Evolutionary conservation across 1,140 invertebrate species (phyloP), one percentile per base, ranked within the genome.

Genomic region (Diploscapter pachys): DNA sequence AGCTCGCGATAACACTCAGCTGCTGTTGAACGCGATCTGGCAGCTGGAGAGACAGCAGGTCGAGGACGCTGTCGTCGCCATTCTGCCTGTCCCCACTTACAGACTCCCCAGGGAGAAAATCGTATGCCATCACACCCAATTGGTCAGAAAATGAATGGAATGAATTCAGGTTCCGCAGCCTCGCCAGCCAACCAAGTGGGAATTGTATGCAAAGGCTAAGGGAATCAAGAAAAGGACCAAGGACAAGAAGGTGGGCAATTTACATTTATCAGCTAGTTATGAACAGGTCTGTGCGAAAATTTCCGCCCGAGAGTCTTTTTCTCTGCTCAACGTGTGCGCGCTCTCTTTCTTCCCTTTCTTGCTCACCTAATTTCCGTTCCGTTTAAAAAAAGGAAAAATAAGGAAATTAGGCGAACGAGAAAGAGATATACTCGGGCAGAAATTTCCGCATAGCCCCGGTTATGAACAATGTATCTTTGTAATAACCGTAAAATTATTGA

Each of bases 121-220:
- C 63, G 90, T 93, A 55, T 71, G 69, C 11, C 48, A 63, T 31
- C 11, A 75, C n/a, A 63, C n/a, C 50, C 8, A 69, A 48, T n/a
- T 69, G 51, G 11, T n/a, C n/a, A 31, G 31, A 31, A 31, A 31
- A 2, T n/a, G 11, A n/a, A 63, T 63, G 13, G 51, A 6, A 53
- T 31, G 57, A 62, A 70, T 80, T 13, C 56, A 81, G 87, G 13
- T 87, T 50, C 95, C 95, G 0, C 93, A 92, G 86, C 90, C 91
- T 0, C 93, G 91, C 86, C 87, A 90, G 3, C 86, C 92, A 3
- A 97, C 95, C 1, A 98, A 95, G 88, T 99, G 95, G 95, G 90
- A 98, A 87, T 88, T 92, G 80, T 98, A 93, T 89, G 94, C 95
- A 4, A 92, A 92, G 86, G 89, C 92, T 3, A 99, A 98, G 87